Conservation (phyloP, 2,113 vertebrate species). For the Sminthopsis crassicaudata region DNA sequence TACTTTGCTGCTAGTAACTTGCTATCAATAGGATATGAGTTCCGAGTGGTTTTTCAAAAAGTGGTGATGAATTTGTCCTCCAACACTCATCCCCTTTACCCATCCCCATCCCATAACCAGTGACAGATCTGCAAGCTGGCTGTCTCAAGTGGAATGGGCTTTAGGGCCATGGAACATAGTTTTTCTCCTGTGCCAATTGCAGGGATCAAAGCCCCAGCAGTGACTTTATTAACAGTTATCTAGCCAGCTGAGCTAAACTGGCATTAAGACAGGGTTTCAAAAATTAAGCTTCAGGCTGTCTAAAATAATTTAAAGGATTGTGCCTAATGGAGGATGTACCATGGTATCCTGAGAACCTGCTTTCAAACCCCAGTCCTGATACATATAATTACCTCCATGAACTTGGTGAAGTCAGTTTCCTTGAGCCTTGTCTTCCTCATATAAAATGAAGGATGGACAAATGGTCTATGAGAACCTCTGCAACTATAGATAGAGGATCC, state of each 20-base stretch:
- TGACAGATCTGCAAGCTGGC: background rate
- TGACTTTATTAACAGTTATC: slow-evolving; percentile 8
- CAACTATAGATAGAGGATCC: background rate
- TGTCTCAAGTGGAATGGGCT: background rate
- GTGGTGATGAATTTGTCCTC: background rate
- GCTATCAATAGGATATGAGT: background rate
- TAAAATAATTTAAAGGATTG: slow-evolving; percentile 28
- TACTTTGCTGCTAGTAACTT: background rate
- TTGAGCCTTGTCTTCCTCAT: background rate
- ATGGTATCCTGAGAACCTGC: background rate
- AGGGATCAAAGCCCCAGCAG: slow-evolving; percentile 6
- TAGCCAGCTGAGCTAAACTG: slow-evolving; percentile 19
- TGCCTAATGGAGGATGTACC: slow-evolving; percentile 12
- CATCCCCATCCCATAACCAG: background rate
- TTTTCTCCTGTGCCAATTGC: slow-evolving; percentile 5
- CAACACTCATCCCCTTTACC: background rate
- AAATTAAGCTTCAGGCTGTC: slow-evolving; percentile 35
- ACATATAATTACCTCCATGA: background rate
- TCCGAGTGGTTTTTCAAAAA: slow-evolving; percentile 1
- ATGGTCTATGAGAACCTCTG: background rate
- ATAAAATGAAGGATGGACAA: background rate
- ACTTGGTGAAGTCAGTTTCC: background rate
- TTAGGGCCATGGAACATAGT: slow-evolving; percentile 4
- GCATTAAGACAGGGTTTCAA: slow-evolving; percentile 18
- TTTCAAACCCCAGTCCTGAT: background rate